A percentile compares a stretch with the other conserved stretches of the same genome.
Evolutionary conservation across 2,113 vertebrate species (phyloP).

Genomic region (Catharus bicknelli): DNA sequence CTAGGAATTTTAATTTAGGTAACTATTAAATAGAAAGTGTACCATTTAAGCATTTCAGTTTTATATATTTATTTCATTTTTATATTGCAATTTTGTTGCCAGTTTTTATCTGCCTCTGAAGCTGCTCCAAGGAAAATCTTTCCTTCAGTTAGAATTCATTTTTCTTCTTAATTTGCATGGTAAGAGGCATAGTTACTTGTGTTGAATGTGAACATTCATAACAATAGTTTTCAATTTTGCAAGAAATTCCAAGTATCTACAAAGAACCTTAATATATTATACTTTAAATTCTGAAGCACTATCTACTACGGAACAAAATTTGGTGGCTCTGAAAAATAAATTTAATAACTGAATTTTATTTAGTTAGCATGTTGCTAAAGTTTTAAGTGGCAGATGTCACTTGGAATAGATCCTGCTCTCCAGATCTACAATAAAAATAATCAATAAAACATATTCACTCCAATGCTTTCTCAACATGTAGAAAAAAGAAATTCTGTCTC

Average conservation of each 20-base stretch:
- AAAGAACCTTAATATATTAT: not conserved
- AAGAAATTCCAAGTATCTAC: conserved; percentile 4
- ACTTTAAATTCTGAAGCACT: not conserved
- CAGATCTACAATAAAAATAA: conserved; percentile 2
- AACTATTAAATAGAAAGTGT: not conserved
- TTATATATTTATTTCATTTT: not conserved
- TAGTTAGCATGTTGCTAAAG: not conserved
- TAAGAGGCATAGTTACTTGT: conserved; percentile 33
- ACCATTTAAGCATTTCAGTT: conserved; percentile 5
- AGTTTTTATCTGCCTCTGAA: conserved; percentile 16
- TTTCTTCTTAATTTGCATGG: not conserved
- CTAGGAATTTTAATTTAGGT: conserved; percentile 15
- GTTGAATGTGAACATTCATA: conserved; percentile 18
- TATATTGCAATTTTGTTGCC: not conserved
- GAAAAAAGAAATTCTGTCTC: conserved; percentile 2
- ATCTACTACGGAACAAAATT: not conserved
- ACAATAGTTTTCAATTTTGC: not conserved
- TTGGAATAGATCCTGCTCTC: conserved; percentile 13
- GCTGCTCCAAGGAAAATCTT: not conserved
- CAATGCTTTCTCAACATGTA: not conserved
- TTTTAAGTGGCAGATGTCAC: conserved; percentile 25
- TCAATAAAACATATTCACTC: not conserved
- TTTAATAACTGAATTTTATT: conserved; percentile 6
- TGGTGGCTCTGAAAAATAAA: not conserved
- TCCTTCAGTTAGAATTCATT: not conserved